These are phyloP conservation scores for Rhinoraja longicauda DNA, from an alignment of 2,797 vertebrate species.

Conservation along the genomic window DNA sequence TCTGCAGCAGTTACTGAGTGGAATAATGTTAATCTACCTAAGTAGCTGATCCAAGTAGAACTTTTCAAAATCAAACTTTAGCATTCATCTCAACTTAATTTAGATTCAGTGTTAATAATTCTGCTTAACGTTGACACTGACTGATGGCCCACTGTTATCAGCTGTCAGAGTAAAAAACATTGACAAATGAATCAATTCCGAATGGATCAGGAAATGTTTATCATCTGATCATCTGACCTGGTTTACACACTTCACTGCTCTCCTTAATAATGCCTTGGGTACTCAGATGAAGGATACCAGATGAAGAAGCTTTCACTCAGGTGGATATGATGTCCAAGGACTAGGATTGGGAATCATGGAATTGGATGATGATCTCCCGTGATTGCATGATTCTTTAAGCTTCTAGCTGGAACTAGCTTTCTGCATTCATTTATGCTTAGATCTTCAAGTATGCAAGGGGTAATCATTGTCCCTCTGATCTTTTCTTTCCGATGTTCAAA, in stretches of 20 bases:
- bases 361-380: background rate
- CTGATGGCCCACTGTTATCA: background rate
- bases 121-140: background rate
- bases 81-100: background rate
- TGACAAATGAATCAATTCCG: background rate
- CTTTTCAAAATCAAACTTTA: background rate
- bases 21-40: background rate
- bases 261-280: background rate
- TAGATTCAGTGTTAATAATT: background rate
- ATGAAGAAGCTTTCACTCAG: background rate
- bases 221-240: background rate
- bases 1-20: background rate
- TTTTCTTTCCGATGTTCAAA: background rate
- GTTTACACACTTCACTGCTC: background rate
- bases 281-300: background rate
- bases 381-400: background rate
- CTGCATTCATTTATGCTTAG: background rate
- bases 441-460: background rate
- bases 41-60: background rate
- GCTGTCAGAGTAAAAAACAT: background rate
- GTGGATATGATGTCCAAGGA: too few relatives aligned
- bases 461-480: background rate
- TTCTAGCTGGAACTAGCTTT: constrained; percentile 2
- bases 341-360: background rate
- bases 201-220: background rate